A percentile compares a stretch with the other conserved stretches of the same genome.
Conservation (phyloP, 2,888 invertebrate species). For the Drosophila kambysellisi region DNA sequence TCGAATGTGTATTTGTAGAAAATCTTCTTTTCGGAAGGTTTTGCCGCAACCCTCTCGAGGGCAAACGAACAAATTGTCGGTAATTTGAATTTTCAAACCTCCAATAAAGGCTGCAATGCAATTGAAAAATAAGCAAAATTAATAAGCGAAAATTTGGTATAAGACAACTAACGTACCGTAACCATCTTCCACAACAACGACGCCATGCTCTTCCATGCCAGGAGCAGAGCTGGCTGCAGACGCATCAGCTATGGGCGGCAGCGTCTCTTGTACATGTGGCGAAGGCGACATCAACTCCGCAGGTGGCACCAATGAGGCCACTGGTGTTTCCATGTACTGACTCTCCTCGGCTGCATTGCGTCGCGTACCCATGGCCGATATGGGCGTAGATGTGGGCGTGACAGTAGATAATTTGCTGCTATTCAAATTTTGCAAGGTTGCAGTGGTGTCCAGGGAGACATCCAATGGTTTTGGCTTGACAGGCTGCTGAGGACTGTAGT, state of each 20-base stretch:
- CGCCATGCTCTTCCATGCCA: conserved; percentile 23
- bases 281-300: conserved; percentile 83
- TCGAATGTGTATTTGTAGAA: conserved; percentile 96
- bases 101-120: conserved; percentile 86
- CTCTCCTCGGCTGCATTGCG: conserved; percentile 43
- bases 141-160: not conserved
- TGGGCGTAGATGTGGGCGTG: conserved; percentile 40
- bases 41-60: conserved; percentile 94
- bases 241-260: conserved; percentile 8
- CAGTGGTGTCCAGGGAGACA: conserved; percentile 44
- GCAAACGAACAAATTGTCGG: conserved; percentile 89
- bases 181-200: conserved; percentile 74
- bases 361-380: conserved; percentile 32
- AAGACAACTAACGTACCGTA: conserved; percentile 69
- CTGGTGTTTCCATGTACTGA: conserved; percentile 80
- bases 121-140: not conserved
- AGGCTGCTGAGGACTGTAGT: conserved; percentile 82
- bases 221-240: conserved; percentile 12
- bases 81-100: conserved; percentile 88
- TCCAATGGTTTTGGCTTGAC: conserved; percentile 69
- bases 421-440: conserved; percentile 38
- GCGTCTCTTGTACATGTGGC: conserved; percentile 50
- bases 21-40: conserved; percentile 95
- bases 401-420: conserved; percentile 33
- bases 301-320: conserved; percentile 80